Evolutionary conservation across 2,888 invertebrate genomes (phyloP).

Genomic region (Melanostoma scalare): DNA sequence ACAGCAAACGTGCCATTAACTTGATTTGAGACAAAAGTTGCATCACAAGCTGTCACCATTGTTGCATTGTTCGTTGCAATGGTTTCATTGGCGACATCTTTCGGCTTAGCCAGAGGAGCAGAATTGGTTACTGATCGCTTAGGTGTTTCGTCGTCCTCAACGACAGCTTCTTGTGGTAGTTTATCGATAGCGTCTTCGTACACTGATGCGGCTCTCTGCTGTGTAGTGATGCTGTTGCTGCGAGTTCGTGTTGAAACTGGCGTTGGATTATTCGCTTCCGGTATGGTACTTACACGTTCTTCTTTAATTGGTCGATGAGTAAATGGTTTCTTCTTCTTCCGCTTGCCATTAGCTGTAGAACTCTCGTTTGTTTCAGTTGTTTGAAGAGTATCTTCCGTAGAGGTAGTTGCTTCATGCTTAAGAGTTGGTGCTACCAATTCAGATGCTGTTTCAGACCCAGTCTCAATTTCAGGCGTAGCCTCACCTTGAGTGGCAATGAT

Average conservation of each 20-base stretch:
- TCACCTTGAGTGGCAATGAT: no score
- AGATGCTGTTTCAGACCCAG: no score
- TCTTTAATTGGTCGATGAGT: constrained; percentile 78
- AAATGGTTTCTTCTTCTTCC: constrained; percentile 77
- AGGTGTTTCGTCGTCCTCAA: constrained; percentile 22
- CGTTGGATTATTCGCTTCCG: constrained; percentile 66
- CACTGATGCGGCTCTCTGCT: constrained; percentile 77
- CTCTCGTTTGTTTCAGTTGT: constrained; percentile 44
- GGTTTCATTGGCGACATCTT: constrained; percentile 72
- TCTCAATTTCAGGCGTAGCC: no score
- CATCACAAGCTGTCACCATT: constrained; percentile 72
- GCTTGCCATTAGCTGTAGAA: constrained; percentile 72
- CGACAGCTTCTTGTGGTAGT: constrained; percentile 22
- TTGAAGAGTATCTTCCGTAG: constrained; percentile 69
- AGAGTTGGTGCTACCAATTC: no score
- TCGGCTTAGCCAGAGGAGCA: background rate
- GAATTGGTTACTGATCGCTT: constrained; percentile 24
- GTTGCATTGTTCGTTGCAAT: constrained; percentile 70
- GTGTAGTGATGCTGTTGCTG: constrained; percentile 67
- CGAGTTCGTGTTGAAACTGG: constrained; percentile 78
- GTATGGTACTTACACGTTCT: constrained; percentile 78
- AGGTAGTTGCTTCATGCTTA: constrained; percentile 67
- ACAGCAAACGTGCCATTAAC: constrained; percentile 74
- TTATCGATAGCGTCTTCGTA: constrained; percentile 82
- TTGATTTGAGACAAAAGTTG: constrained; percentile 75